phyloP scores from a whole-genome alignment of 2,797 vertebrate genomes.

The Nannoperca obscura region DNA sequence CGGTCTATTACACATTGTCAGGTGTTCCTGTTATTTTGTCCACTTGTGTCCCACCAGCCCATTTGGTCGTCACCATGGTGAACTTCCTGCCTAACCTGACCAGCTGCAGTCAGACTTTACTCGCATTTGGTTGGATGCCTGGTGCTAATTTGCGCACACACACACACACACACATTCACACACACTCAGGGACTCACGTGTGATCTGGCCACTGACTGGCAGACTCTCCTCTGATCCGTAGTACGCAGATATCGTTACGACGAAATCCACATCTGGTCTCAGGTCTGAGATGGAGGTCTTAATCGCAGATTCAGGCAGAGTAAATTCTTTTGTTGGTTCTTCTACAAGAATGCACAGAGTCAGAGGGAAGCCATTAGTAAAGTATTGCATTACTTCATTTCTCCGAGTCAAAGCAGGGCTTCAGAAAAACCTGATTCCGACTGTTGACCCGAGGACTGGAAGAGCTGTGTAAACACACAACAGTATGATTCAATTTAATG shows the following conservation, averaged over 20 bases:
- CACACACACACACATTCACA: slow-evolving; percentile 8
- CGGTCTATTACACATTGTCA: not conserved
- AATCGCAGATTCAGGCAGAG: slow-evolving; percentile 88
- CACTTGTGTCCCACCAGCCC: not conserved
- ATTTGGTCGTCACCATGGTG: not conserved
- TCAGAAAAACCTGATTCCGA: slow-evolving; percentile 39
- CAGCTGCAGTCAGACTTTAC: slow-evolving; percentile 33
- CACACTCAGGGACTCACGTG: slow-evolving; percentile 87
- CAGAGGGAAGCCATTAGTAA: slow-evolving; percentile 70
- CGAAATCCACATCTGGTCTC: slow-evolving; percentile 89
- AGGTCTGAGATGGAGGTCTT: slow-evolving; percentile 91
- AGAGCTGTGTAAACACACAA: slow-evolving; percentile 45
- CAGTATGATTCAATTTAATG: slow-evolving; percentile 47
- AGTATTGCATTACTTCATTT: slow-evolving; percentile 67
- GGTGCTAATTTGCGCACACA: slow-evolving; percentile 29
- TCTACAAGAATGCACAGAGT: slow-evolving; percentile 82
- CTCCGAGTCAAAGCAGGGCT: slow-evolving; percentile 48
- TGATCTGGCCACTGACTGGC: slow-evolving; percentile 93
- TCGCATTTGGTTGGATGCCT: slow-evolving; percentile 10
- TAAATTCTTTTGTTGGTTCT: slow-evolving; percentile 90
- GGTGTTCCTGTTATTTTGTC: slow-evolving; percentile 17
- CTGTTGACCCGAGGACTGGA: slow-evolving; percentile 55
- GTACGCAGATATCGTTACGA: slow-evolving; percentile 90
- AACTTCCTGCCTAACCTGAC: slow-evolving; percentile 26
- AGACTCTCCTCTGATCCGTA: slow-evolving; percentile 89